Percentiles rank a stretch among this genome's conserved stretches.
Conservation (phyloP, 2,888 invertebrate species). For the Stratiomys singularior region DNA sequence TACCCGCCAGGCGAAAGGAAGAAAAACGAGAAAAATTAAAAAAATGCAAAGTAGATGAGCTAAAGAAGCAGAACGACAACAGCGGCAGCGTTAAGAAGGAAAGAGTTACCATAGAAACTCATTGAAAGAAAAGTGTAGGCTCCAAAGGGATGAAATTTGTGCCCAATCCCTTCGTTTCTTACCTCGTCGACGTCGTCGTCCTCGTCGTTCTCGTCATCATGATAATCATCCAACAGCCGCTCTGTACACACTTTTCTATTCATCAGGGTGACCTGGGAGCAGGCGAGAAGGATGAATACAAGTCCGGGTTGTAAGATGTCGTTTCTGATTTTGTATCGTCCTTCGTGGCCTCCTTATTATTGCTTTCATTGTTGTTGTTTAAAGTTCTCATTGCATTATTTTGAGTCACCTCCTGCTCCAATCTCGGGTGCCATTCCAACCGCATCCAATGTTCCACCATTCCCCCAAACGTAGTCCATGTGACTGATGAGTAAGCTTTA, state of each 20-base stretch:
- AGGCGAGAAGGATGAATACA: neutral
- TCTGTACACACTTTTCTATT: neutral
- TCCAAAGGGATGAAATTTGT: conserved; percentile 36
- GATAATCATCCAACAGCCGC: no score
- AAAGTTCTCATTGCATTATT: conserved; percentile 27
- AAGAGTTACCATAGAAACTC: conserved; percentile 47
- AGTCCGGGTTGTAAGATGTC: neutral
- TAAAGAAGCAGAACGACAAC: conserved; percentile 3
- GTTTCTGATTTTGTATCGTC: conserved; percentile 13
- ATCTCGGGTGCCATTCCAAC: neutral
- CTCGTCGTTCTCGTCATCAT: neutral
- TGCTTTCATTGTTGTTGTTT: conserved; percentile 26
- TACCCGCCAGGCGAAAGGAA: neutral
- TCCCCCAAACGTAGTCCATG: no score
- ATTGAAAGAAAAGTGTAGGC: conserved; percentile 13
- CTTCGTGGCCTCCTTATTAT: conserved; percentile 30
- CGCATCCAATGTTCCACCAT: no score
- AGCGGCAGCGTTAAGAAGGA: neutral
- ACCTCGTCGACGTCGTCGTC: neutral
- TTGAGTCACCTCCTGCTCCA: neutral
- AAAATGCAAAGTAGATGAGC: conserved; percentile 44
- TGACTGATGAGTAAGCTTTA: conserved; percentile 3
- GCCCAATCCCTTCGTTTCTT: neutral
- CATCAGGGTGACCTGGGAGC: neutral
- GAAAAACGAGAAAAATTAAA: conserved; percentile 39